Evolutionary conservation across 2,113 vertebrate genomes (phyloP).

Genomic region (Physeter macrocephalus): DNA sequence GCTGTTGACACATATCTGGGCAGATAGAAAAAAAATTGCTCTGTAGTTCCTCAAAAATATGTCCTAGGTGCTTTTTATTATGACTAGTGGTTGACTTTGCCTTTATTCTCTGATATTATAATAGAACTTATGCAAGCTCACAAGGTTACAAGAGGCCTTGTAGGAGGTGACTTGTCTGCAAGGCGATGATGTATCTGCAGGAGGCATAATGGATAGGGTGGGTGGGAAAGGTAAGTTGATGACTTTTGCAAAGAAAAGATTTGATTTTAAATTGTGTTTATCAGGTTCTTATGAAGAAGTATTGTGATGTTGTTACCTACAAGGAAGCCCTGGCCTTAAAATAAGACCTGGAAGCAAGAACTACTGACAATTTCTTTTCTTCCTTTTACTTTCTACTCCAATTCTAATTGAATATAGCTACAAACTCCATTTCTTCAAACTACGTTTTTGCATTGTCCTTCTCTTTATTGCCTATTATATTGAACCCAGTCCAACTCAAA

Average conservation of each 20-base stretch:
- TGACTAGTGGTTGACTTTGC: not conserved
- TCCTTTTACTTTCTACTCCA: not conserved
- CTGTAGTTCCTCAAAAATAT: not conserved
- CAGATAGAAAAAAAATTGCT: not conserved
- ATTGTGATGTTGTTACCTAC: not conserved
- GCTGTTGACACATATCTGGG: constrained; percentile 41
- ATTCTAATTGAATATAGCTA: not conserved
- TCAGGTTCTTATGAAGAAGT: not conserved
- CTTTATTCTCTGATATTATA: not conserved
- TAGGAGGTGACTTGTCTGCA: constrained; percentile 54
- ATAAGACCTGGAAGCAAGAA: not conserved
- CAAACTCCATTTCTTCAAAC: not conserved
- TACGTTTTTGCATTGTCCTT: not conserved
- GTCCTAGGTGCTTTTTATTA: not conserved
- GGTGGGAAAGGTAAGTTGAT: constrained; percentile 42
- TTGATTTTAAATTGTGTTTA: constrained; percentile 28
- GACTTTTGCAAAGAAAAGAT: constrained; percentile 19
- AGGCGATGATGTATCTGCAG: constrained; percentile 34
- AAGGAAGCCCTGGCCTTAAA: not conserved
- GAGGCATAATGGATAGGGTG: constrained; percentile 45
- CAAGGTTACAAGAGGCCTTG: constrained; percentile 32
- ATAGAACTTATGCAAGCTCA: constrained; percentile 46
- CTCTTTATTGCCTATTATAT: not conserved
- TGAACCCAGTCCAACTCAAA: not conserved
- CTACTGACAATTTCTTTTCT: not conserved